phyloP scores from a whole-genome alignment of 2,888 invertebrate species.

The Hypercompe scribonia region DNA sequence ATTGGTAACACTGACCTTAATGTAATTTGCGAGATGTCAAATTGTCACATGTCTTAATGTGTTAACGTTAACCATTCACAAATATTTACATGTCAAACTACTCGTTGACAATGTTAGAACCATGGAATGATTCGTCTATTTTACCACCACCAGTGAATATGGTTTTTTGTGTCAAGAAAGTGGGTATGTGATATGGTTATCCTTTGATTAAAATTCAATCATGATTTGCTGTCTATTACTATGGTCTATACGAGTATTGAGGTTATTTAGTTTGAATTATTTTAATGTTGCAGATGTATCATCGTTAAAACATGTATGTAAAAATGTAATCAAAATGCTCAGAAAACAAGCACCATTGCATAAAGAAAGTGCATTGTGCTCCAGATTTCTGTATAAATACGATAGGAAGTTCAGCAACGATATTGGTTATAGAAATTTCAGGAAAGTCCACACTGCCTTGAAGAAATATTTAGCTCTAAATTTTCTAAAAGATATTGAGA shows the following conservation, averaged over 20 bases:
- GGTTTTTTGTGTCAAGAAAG: constrained; percentile 48
- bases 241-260: background rate
- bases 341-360: constrained; percentile 82
- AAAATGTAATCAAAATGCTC: constrained; percentile 65
- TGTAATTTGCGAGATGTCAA: too few species aligned
- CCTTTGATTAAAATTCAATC: background rate
- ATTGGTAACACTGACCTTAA: too few species aligned
- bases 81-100: background rate
- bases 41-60: too few species aligned
- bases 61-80: too few species aligned
- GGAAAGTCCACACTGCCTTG: constrained; percentile 83
- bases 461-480: constrained; percentile 81
- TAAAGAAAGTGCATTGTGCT: constrained; percentile 84
- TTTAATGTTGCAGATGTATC: constrained; percentile 66
- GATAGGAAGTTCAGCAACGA: constrained; percentile 87
- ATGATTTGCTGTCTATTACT: too few species aligned
- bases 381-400: constrained; percentile 86
- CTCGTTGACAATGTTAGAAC: constrained; percentile 58
- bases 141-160: constrained; percentile 76
- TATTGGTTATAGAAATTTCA: constrained; percentile 85
- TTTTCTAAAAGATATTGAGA: constrained; percentile 77
- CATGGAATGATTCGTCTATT: constrained; percentile 71
- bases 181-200: constrained; percentile 56
- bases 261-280: background rate
- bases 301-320: constrained; percentile 61